These are phyloP conservation scores for Epinephelus fuscoguttatus DNA, from an alignment of 2,113 vertebrate genomes.

Conservation along the genomic window DNA sequence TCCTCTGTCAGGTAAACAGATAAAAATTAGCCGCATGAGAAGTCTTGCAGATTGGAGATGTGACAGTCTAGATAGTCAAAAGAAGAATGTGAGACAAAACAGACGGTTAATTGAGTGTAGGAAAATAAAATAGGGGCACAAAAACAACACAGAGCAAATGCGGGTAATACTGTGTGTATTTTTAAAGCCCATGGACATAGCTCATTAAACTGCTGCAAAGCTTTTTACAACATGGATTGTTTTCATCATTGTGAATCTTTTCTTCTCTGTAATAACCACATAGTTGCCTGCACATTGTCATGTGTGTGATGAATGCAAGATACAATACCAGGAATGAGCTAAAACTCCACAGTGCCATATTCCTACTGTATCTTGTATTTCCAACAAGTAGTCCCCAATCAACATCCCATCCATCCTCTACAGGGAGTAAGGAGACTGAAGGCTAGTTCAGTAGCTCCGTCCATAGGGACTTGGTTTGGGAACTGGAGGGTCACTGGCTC, in stretches of 20 bases:
- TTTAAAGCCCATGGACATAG: neutral
- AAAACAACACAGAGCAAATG: conserved; percentile 22
- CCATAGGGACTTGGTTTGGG: no score
- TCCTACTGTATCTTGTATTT: neutral
- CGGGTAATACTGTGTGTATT: neutral
- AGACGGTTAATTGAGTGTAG: conserved; percentile 51
- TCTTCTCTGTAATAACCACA: neutral
- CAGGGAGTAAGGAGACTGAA: neutral
- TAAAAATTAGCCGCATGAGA: conserved; percentile 34
- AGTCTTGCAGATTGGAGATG: conserved; percentile 22
- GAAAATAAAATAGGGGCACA: conserved; percentile 43
- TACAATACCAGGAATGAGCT: neutral
- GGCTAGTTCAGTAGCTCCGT: no score
- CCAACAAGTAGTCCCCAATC: neutral
- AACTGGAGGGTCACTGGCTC: no score
- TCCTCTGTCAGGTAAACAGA: conserved; percentile 42
- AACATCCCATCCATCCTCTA: neutral
- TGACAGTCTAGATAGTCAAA: conserved; percentile 43
- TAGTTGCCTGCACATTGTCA: no score
- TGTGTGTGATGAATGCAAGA: no score
- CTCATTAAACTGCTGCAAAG: neutral
- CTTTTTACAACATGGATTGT: neutral
- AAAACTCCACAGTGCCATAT: neutral
- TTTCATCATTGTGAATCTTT: neutral
- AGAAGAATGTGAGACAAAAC: conserved; percentile 47